These are phyloP conservation scores for Pterocles orientalis DNA, from an alignment of 2,113 vertebrate species.

Conservation along the genomic window DNA sequence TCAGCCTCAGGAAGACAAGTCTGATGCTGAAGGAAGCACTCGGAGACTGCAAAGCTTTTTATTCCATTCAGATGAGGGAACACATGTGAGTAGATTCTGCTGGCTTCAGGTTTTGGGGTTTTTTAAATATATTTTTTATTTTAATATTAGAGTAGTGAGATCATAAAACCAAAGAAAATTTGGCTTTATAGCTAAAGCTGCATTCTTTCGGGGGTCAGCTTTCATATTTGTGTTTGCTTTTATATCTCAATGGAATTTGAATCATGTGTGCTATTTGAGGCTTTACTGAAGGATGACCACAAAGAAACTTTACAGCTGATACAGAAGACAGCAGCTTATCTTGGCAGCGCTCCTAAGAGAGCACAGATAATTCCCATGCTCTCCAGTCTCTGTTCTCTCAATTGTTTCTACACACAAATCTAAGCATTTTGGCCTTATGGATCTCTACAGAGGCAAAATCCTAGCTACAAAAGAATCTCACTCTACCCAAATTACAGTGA, in stretches of 20 bases:
- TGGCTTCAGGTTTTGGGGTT: neutral
- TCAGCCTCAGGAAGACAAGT: neutral
- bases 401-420: neutral
- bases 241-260: slow-evolving; percentile 11
- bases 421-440: neutral
- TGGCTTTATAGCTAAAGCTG: neutral
- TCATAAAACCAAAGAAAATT: neutral
- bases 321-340: slow-evolving; percentile 54
- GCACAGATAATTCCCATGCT: neutral
- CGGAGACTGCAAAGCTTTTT: neutral
- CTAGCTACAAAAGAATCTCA: neutral
- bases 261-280: neutral
- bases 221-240: slow-evolving; percentile 43
- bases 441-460: neutral
- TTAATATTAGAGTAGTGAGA: neutral
- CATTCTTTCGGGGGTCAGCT: slow-evolving; percentile 17
- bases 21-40: neutral
- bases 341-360: slow-evolving; percentile 17
- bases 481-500: neutral
- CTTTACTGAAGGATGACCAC: slow-evolving; percentile 47
- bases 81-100: neutral
- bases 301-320: slow-evolving; percentile 49
- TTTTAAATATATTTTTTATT: neutral
- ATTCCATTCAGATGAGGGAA: neutral
- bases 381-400: neutral